A percentile compares a stretch with the other conserved stretches of the same genome.
Conservation (phyloP, 2,797 vertebrate species). For the Lagodon rhomboides region DNA sequence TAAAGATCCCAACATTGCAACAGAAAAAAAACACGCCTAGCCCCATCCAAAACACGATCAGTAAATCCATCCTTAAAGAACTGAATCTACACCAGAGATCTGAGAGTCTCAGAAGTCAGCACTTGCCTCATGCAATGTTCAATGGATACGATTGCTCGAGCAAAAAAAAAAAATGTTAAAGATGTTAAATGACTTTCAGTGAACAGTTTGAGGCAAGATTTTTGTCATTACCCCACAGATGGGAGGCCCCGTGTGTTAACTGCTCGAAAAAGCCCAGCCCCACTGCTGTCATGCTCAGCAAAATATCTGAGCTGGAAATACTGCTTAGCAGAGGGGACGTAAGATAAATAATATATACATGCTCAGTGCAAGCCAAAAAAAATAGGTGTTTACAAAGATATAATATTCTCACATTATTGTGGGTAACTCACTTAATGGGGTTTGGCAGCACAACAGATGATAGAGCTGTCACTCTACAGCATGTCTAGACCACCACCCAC, state of each 20-base stretch:
- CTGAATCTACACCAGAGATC: not conserved
- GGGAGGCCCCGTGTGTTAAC: not conserved
- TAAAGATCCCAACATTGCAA: not conserved
- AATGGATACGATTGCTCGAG: not conserved
- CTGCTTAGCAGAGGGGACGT: not conserved
- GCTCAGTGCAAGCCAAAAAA: not conserved
- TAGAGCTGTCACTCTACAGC: constrained; percentile 54
- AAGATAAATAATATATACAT: constrained; percentile 7
- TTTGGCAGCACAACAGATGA: constrained; percentile 47
- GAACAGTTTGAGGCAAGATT: constrained; percentile 13
- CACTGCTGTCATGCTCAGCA: not conserved
- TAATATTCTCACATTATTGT: constrained; percentile 37
- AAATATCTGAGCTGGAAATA: constrained; percentile 4
- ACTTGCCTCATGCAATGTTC: not conserved
- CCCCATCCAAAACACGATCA: not conserved
- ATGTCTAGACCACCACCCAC: constrained; percentile 58
- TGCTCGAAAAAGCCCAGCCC: not conserved
- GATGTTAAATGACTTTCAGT: constrained; percentile 13
- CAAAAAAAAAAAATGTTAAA: constrained; percentile 17
- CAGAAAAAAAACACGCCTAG: not conserved
- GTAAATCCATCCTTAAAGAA: not conserved
- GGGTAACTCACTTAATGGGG: constrained; percentile 41
- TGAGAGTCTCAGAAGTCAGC: not conserved
- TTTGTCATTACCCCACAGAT: constrained; percentile 13
- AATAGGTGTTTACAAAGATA: constrained; percentile 6